A percentile compares a stretch with the other conserved stretches of the same genome.
phyloP scores from a whole-genome alignment of 92 coral and sea anemone species.

The Zoanthus solanderi region DNA sequence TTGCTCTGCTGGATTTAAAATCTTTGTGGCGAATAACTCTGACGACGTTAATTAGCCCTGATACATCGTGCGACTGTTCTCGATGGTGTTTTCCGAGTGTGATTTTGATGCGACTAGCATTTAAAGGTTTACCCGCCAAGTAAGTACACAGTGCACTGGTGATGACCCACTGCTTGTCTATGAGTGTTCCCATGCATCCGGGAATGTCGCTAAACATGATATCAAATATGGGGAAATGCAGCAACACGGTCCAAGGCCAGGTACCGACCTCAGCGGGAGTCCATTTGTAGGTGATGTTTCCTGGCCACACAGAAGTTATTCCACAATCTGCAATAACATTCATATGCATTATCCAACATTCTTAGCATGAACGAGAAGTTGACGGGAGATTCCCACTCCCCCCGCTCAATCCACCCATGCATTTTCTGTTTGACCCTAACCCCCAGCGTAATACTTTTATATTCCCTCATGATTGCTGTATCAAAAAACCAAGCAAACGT shows the following conservation, averaged over 20 bases:
- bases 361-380: not conserved
- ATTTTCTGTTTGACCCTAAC: too few species aligned
- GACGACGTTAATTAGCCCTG: slow-evolving; percentile 67
- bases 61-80: slow-evolving; percentile 45
- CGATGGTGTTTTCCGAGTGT: slow-evolving; percentile 76
- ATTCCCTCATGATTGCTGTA: too few species aligned
- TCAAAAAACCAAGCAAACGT: too few species aligned
- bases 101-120: slow-evolving; percentile 61
- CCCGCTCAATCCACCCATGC: too few species aligned
- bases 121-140: slow-evolving; percentile 56
- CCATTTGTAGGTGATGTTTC: slow-evolving; percentile 72
- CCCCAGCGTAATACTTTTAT: too few species aligned
- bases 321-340: slow-evolving; percentile 82
- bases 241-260: slow-evolving; percentile 95
- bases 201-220: slow-evolving; percentile 52
- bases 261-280: slow-evolving; percentile 63
- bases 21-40: slow-evolving; percentile 71
- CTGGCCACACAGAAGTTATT: slow-evolving; percentile 63
- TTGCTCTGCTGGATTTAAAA: slow-evolving; percentile 59
- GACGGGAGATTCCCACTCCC: too few species aligned
- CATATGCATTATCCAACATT: not conserved
- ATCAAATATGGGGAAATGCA: slow-evolving; percentile 73
- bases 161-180: slow-evolving; percentile 88
- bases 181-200: slow-evolving; percentile 92
- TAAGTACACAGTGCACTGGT: slow-evolving; percentile 82